Evolutionary conservation across 1,140 invertebrate species (phyloP).

Genomic region (Euura saliciscinereae): DNA sequence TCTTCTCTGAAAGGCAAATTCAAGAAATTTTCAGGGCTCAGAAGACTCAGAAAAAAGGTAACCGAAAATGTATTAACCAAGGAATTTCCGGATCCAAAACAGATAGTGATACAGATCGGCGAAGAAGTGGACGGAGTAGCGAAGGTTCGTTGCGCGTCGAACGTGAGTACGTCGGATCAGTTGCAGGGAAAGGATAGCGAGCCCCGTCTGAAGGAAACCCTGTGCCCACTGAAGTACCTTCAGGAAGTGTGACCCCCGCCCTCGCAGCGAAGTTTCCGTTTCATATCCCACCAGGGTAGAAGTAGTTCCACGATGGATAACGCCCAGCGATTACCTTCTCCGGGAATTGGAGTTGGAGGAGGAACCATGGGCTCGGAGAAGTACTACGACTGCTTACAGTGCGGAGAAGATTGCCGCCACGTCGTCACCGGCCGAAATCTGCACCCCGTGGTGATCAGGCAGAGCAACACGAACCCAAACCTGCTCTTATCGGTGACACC

Average conservation of each 20-base stretch:
- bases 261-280: constrained; percentile 29
- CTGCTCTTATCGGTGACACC: neutral
- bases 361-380: constrained; percentile 47
- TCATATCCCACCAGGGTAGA: neutral
- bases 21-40: too few species aligned
- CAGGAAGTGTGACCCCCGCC: constrained; percentile 81
- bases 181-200: constrained; percentile 80
- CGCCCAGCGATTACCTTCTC: neutral
- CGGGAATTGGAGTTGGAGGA: constrained; percentile 46
- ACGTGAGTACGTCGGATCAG: constrained; percentile 78
- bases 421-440: constrained; percentile 15
- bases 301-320: neutral
- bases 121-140: constrained; percentile 92
- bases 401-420: constrained; percentile 54
- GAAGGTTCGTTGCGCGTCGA: constrained; percentile 88
- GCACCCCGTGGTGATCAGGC: neutral
- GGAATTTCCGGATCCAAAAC: constrained; percentile 46
- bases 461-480: neutral
- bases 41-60: too few species aligned
- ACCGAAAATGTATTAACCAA: too few species aligned
- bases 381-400: constrained; percentile 60
- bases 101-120: constrained; percentile 84
- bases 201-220: constrained; percentile 60
- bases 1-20: too few species aligned
- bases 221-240: constrained; percentile 81